Evolutionary conservation across 2,113 vertebrate genomes (phyloP).

Genomic region (Steatornis caripensis): DNA sequence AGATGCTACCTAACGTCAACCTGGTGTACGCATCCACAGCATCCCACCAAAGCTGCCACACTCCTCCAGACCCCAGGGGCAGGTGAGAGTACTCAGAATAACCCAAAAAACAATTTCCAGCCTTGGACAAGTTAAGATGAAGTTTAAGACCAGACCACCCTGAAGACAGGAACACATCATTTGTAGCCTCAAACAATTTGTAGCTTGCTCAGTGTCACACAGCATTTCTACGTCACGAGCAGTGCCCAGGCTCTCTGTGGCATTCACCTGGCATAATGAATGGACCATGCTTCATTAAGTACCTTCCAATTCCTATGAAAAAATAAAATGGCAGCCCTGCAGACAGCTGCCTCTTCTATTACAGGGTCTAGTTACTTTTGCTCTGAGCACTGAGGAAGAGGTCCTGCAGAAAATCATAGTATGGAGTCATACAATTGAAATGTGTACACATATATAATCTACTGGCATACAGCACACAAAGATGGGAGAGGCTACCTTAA

Average conservation of each 20-base stretch:
- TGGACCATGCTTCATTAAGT: neutral
- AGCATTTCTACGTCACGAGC: neutral
- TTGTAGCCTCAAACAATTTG: neutral
- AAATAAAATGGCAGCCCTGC: neutral
- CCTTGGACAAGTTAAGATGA: neutral
- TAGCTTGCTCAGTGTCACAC: neutral
- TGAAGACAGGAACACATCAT: neutral
- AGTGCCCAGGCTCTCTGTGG: neutral
- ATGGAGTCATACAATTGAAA: neutral
- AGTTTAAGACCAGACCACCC: neutral
- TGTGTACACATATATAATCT: neutral
- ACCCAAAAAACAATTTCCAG: neutral
- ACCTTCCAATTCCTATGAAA: neutral
- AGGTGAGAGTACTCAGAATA: neutral
- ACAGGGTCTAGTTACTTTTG: neutral
- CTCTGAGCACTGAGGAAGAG: neutral
- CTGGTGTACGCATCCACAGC: neutral
- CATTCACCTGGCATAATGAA: rapidly evolving
- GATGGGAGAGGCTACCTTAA: neutral
- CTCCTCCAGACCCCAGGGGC: neutral
- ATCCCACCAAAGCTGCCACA: neutral
- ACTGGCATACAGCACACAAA: neutral
- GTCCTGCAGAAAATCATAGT: neutral
- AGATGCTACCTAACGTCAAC: neutral
- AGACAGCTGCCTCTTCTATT: neutral